Conservation (phyloP, 2,113 vertebrate species). For the Panthera leo region DNA sequence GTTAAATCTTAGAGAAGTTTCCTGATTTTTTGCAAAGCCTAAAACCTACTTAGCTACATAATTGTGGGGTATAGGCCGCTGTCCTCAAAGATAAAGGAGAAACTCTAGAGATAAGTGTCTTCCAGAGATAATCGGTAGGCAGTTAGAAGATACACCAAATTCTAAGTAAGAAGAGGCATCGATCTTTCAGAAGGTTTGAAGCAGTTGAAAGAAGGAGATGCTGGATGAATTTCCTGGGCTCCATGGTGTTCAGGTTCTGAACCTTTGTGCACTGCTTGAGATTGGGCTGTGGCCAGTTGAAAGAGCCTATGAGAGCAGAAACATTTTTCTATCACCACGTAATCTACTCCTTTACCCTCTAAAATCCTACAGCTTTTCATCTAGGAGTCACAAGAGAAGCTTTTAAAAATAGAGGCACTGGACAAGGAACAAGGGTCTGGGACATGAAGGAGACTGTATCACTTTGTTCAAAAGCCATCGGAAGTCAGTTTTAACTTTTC, state of each 20-base stretch:
- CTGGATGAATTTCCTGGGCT: background rate
- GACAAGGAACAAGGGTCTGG: background rate
- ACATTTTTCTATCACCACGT: background rate
- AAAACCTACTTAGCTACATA: background rate
- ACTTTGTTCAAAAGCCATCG: constrained; percentile 55
- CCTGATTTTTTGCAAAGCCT: background rate
- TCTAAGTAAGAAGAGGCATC: background rate
- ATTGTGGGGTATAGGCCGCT: background rate
- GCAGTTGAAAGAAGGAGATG: background rate
- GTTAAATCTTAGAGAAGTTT: background rate
- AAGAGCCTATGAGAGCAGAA: background rate
- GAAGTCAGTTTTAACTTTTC: constrained; percentile 53
- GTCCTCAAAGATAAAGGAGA: background rate
- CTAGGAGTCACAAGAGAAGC: background rate
- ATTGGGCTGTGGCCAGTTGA: background rate
- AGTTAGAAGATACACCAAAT: background rate
- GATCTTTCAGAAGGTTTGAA: background rate
- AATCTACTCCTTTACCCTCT: background rate
- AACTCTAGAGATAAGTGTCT: background rate
- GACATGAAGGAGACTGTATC: constrained; percentile 6
- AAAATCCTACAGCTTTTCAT: constrained; percentile 32
- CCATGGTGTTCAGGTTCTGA: background rate
- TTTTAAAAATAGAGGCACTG: constrained; percentile 59
- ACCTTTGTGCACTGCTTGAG: background rate
- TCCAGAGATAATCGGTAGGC: background rate